Evolutionary conservation across 2,797 vertebrate species (phyloP), one percentile per base, ranked within the genome.

Genomic region (Malacoraja senta): DNA sequence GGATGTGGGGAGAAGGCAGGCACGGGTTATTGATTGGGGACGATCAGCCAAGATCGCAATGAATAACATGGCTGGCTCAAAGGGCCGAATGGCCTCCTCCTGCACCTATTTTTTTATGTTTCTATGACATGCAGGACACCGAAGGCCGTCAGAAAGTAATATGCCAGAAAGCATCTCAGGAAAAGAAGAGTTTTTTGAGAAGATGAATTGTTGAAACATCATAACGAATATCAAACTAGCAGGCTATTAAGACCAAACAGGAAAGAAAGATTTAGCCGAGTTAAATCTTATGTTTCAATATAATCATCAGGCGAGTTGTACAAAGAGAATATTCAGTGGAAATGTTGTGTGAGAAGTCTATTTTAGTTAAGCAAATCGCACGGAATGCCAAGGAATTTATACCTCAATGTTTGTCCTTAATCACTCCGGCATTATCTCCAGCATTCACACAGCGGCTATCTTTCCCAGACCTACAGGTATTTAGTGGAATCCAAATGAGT

Each of bases 401-500:
- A 29, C 61, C 29, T 86, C 83, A 63, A 7, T 86, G 61, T n/a
- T n/a, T 65, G 61, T 13, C 58, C 83, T 65, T 86, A 86, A 86
- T 86, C 58, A 86, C 83, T 86, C 58, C 1, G n/a, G 29, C 38
- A 83, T 83, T 83, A 83, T 83, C 24, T 58, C 29, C 81, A 53
- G 58, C 83, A 86, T 13, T 65, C 58, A 61, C 58, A 15, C 63
- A 86, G 83, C 61, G 4, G 63, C 83, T 86, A 86, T 86, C n/a
- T 61, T 53, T 86, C 83, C 63, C 13, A 29, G 83, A 32, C 63
- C 61, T 19, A n/a, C n/a, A n/a, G n/a, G n/a, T n/a, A 65, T 29
- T 86, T 86, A 86, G 58, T 86, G 83, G 63, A 86, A 86, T 86
- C 83, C 83, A 86, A 86, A 86, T 86, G 29, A 65, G n/a, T 63